Evolutionary conservation across 2,113 vertebrate species (phyloP).

Genomic region (Bathybates hornii): DNA sequence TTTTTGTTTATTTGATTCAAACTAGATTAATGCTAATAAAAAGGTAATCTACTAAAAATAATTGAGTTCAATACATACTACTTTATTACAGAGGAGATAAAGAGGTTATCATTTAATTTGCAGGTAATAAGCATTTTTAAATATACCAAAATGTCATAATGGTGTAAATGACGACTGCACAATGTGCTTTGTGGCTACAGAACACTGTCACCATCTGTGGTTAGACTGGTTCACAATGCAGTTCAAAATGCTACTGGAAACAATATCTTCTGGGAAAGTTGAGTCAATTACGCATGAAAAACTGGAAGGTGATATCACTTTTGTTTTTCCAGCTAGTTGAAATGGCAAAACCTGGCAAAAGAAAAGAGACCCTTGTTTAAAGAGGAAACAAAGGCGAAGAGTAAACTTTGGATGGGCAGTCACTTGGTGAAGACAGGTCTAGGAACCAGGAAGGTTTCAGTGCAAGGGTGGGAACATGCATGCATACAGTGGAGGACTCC

Average conservation of each 20-base stretch:
- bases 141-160: not conserved
- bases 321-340: not conserved
- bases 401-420: not conserved
- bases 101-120: not conserved
- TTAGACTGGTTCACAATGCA: not conserved
- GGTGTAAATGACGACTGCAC: not conserved
- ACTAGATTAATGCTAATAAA: not conserved
- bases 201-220: not conserved
- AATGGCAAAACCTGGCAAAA: not conserved
- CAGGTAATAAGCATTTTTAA: not conserved
- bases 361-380: not conserved
- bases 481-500: not conserved
- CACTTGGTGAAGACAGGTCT: not conserved
- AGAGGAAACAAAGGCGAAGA: not conserved
- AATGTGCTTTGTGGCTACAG: not conserved
- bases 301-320: not conserved
- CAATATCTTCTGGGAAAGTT: not conserved
- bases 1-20: not conserved
- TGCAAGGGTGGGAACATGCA: not conserved
- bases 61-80: not conserved
- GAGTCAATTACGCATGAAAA: not conserved
- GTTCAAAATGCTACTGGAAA: not conserved
- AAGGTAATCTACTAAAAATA: not conserved
- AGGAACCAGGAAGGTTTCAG: not conserved
- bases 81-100: not conserved